Base-by-base conservation (phyloP, 2,113 vertebrate genomes). In the Pholis gunnellus region DNA sequence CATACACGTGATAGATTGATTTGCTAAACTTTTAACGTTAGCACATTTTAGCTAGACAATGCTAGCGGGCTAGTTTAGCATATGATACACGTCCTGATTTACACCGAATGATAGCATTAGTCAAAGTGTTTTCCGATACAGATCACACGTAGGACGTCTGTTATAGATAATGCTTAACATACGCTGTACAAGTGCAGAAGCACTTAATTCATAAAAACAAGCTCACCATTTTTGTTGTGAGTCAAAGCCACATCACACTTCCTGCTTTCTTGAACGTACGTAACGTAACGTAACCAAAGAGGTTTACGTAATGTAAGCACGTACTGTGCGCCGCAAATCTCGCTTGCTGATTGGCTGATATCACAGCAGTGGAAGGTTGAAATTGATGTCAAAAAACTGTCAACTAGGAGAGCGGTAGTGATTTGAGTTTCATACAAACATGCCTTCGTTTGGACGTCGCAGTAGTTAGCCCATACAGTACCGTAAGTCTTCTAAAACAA, bases 191-290 rank as follows among this genome's bases (percentile, higher is more conserved):
- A 18, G 2, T 31, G 0, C 0, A 60, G 5, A 64, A 50, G 9
- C 8, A 1, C 5, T 13, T 46, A 0, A 18, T 25, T 10, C 6
- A 40, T 11, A 8, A 80, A 71, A 63, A 82, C 42, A 83, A 79
- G 48, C 91, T 90, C 79, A 94, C 94, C 94, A 95, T 95, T 93
- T 81, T 93, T 80, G 86, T 86, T 59, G 50, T 63, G 20, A 82
- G 56, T 93, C 89, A 94, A 84, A 90, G 94, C 92, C 94, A 94
- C 94, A 94, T 94, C 88, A 94, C 87, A 95, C 92, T 94, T 94
- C 94, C 93, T 81, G 71, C 65, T 82, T 50, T 50, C 29, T 54
- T 77, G 86, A 91, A 68, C n/a, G 81, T 66, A 89, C 92, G 91
- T 89, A 71, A 73, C 42, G 82, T 70, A 10, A 87, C 82, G 90